Conservation (phyloP, 2,888 invertebrate species). For the Melieria omissa region DNA sequence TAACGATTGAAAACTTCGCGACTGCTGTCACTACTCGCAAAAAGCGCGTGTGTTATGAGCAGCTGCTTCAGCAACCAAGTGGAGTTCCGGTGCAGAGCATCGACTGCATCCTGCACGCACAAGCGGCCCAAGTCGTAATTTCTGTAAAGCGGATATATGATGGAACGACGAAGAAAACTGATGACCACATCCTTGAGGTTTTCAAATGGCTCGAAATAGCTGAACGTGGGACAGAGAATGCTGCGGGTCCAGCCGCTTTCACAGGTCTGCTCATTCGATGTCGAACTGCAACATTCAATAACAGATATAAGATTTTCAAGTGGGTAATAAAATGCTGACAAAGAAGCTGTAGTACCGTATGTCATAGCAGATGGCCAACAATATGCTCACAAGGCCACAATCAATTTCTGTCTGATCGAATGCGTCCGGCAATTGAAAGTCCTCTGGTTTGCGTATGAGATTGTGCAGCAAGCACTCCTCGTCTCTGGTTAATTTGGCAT, state of each 20-base stretch:
- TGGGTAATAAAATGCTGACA: too few relatives aligned
- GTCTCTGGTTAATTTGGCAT: conserved; percentile 54
- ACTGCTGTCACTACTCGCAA: conserved; percentile 50
- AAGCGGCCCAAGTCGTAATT: conserved; percentile 60
- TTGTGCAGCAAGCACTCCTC: conserved; percentile 59
- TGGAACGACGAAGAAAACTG: conserved; percentile 60
- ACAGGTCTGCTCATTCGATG: conserved; percentile 61
- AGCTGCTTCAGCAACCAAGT: conserved; percentile 62
- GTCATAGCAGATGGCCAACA: conserved; percentile 64
- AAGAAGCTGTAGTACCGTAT: conserved; percentile 49
- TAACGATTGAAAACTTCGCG: conserved; percentile 57
- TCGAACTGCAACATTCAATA: conserved; percentile 46
- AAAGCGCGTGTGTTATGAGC: conserved; percentile 55
- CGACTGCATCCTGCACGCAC: conserved; percentile 60
- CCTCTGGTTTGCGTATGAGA: conserved; percentile 50
- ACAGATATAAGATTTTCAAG: too few relatives aligned
- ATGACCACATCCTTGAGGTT: conserved; percentile 57
- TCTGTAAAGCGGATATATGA: conserved; percentile 63
- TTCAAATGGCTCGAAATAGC: conserved; percentile 61
- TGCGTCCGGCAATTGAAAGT: conserved; percentile 42
- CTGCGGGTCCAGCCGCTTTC: conserved; percentile 64
- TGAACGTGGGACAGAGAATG: conserved; percentile 57
- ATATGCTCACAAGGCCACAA: conserved; percentile 60
- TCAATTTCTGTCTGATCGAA: conserved; percentile 56
- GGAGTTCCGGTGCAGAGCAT: conserved; percentile 56